Evolutionary conservation across 2,888 invertebrate genomes (phyloP).

Genomic region (Helicoverpa assulta): DNA sequence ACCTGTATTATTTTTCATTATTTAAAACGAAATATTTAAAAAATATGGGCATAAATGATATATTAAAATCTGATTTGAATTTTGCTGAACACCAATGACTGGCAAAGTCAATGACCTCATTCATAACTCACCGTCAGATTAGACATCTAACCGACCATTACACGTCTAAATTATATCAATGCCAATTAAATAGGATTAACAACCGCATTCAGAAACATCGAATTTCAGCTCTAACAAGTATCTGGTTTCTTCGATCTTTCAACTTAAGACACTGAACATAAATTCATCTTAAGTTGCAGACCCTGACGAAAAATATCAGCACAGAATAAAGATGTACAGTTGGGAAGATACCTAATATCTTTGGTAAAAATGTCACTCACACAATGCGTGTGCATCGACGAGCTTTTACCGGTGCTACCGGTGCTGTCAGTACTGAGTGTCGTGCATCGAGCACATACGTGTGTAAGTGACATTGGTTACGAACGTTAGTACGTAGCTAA

Average conservation of each 20-base stretch:
- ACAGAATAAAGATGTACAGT: too few relatives aligned
- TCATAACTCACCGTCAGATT: neutral
- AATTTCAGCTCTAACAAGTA: conserved; percentile 13
- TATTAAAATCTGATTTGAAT: neutral
- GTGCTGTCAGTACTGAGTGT: too few relatives aligned
- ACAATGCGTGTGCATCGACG: too few relatives aligned
- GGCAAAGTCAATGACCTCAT: neutral
- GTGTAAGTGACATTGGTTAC: too few relatives aligned
- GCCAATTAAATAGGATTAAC: conserved; percentile 20
- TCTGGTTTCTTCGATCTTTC: conserved; percentile 19
- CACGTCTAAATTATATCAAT: neutral
- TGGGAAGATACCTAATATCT: too few relatives aligned
- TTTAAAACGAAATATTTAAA: too few relatives aligned
- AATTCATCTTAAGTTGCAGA: conserved; percentile 26
- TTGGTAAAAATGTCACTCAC: too few relatives aligned
- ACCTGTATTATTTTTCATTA: too few relatives aligned
- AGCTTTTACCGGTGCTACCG: too few relatives aligned
- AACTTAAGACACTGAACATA: conserved; percentile 11
- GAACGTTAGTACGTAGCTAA: too few relatives aligned
- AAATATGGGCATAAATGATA: neutral
- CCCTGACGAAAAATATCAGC: conserved; percentile 30
- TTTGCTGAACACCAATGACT: neutral
- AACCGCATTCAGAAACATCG: conserved; percentile 17
- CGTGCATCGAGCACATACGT: too few relatives aligned
- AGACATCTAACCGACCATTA: neutral